Conservation (phyloP, 2,888 invertebrate species). For the Andricus quercusramuli region DNA sequence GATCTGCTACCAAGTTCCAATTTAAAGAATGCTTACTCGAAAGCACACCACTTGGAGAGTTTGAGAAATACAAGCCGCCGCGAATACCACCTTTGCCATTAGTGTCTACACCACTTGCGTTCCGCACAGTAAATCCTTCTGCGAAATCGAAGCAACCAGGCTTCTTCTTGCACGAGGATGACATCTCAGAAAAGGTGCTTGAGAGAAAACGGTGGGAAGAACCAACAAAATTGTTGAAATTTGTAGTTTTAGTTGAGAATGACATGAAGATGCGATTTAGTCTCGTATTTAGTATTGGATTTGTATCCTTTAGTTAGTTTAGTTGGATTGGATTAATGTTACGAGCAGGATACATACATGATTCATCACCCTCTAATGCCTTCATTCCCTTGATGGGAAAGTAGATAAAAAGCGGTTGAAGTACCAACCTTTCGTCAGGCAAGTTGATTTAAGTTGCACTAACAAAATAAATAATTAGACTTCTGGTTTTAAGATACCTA, state of each 20-base stretch:
- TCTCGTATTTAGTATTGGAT: slow-evolving; percentile 40
- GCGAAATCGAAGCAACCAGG: slow-evolving; percentile 13
- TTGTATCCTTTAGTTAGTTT: not conserved
- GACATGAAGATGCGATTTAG: not conserved
- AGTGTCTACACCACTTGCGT: slow-evolving; percentile 23
- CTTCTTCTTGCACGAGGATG: slow-evolving; percentile 19
- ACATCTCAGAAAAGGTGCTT: slow-evolving; percentile 11
- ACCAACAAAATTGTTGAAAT: too few relatives aligned
- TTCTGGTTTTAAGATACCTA: not conserved
- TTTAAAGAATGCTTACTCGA: slow-evolving; percentile 38
- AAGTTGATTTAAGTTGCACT: not conserved
- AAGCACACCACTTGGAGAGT: slow-evolving; percentile 20
- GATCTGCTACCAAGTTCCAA: slow-evolving; percentile 34
- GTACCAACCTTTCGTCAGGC: not conserved
- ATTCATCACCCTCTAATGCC: slow-evolving; percentile 10
- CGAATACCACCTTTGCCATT: slow-evolving; percentile 34
- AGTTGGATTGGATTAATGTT: not conserved
- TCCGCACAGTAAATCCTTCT: slow-evolving; percentile 36
- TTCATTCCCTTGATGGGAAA: not conserved
- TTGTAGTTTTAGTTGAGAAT: too few relatives aligned
- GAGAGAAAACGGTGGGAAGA: slow-evolving; percentile 38
- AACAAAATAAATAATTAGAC: not conserved
- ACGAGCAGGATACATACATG: not conserved
- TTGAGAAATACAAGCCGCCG: slow-evolving; percentile 21
- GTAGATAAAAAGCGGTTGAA: not conserved